phyloP scores from a whole-genome alignment of 2,797 vertebrate genomes.

The Falco novaeseelandiae region DNA sequence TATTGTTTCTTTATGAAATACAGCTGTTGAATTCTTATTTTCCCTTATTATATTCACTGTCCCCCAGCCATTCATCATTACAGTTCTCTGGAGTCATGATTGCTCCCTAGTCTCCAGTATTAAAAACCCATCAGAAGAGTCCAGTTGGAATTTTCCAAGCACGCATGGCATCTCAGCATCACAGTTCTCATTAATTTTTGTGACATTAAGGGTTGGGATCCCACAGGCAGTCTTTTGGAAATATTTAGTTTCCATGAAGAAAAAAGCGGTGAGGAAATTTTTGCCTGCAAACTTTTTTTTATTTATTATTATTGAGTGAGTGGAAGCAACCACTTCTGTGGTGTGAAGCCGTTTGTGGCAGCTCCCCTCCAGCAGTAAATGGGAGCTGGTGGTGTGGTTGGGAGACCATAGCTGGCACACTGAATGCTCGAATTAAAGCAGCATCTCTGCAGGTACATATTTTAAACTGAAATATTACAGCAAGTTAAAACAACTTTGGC shows the following conservation, averaged over 20 bases:
- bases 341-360: neutral
- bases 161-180: neutral
- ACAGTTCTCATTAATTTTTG: neutral
- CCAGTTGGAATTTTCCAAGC: slow-evolving; percentile 38
- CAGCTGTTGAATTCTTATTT: slow-evolving; percentile 45
- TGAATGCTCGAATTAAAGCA: neutral
- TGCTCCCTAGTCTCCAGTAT: neutral
- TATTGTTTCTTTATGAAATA: slow-evolving; percentile 64
- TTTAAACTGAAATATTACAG: slow-evolving; percentile 67
- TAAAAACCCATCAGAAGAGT: slow-evolving; percentile 47
- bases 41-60: slow-evolving; percentile 4
- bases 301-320: neutral
- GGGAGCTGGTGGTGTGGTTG: neutral
- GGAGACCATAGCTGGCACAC: neutral
- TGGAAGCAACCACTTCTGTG: neutral
- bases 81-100: neutral
- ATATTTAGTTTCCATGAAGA: neutral
- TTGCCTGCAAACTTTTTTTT: neutral
- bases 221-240: neutral
- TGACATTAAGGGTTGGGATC: neutral
- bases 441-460: slow-evolving; percentile 57
- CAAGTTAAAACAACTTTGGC: slow-evolving; percentile 62
- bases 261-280: neutral
- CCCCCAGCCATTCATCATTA: slow-evolving; percentile 34
- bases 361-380: neutral